Evolutionary conservation across 53 echinoderm and acorn worm genomes (phyloP).

Genomic region (Mesocentrotus franciscanus): DNA sequence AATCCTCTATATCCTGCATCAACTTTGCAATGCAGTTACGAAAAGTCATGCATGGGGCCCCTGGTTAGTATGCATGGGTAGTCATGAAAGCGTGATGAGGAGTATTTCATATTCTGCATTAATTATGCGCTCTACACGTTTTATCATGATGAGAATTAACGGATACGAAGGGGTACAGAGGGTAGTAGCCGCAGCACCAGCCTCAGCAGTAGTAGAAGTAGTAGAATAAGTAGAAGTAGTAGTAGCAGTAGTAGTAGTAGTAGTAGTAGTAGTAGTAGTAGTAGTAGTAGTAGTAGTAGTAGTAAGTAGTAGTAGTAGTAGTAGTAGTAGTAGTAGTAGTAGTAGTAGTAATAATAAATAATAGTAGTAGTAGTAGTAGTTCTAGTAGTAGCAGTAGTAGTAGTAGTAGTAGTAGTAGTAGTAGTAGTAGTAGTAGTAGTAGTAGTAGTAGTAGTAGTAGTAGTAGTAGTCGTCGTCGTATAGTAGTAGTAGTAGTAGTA

Average conservation of each 20-base stretch:
- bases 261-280: conserved; percentile 9
- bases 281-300: conserved; percentile 9
- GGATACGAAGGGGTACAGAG: neutral
- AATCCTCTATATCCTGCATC: neutral
- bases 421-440: neutral
- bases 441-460: conserved; percentile 10
- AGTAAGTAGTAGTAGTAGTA: conserved; percentile 27
- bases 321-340: conserved; percentile 28
- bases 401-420: neutral
- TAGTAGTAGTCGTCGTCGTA: neutral
- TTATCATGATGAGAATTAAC: neutral
- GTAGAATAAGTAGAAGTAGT: neutral
- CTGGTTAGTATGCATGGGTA: neutral
- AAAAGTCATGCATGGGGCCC: neutral
- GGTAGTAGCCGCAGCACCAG: no score
- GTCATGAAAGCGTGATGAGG: neutral
- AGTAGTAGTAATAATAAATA: neutral
- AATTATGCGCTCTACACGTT: neutral
- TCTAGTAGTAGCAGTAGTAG: no score
- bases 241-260: neutral
- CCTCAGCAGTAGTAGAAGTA: neutral
- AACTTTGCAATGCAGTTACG: neutral
- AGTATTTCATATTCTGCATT: neutral
- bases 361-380: neutral
- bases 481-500: conserved; percentile 25